These are phyloP conservation scores for Asbolus verrucosus DNA, from an alignment of 1,140 invertebrate genomes.

Conservation along the genomic window DNA sequence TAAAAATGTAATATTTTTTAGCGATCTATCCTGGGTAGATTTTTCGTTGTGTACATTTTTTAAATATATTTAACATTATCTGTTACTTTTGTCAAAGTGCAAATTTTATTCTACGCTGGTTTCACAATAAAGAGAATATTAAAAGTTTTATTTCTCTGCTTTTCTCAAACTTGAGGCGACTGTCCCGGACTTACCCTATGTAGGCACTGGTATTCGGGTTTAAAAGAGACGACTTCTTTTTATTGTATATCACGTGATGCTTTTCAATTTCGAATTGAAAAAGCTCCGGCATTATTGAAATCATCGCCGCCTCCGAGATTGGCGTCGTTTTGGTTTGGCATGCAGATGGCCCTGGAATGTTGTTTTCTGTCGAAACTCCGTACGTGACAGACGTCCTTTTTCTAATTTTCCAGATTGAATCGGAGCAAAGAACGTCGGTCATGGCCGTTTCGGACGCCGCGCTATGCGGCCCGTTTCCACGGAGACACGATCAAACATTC, in stretches of 20 bases:
- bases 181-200: too few relatives aligned
- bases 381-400: constrained; percentile 34
- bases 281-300: constrained; percentile 14
- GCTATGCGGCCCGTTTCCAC: constrained; percentile 18
- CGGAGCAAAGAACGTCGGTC: constrained; percentile 23
- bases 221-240: neutral
- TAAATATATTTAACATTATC: too few relatives aligned
- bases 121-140: too few relatives aligned
- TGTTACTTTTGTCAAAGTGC: too few relatives aligned
- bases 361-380: constrained; percentile 28
- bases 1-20: too few relatives aligned
- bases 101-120: too few relatives aligned
- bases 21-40: too few relatives aligned
- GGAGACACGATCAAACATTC: constrained; percentile 34
- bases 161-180: too few relatives aligned
- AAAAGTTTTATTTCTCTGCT: too few relatives aligned
- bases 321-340: constrained; percentile 20
- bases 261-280: constrained; percentile 17
- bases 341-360: constrained; percentile 31
- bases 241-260: too few relatives aligned
- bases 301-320: constrained; percentile 23
- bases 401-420: constrained; percentile 37
- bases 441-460: constrained; percentile 17
- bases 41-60: too few relatives aligned
- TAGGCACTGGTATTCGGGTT: too few relatives aligned